Evolutionary conservation across 2,888 invertebrate genomes (phyloP).

Genomic region (Drosophila acutilabella): DNA sequence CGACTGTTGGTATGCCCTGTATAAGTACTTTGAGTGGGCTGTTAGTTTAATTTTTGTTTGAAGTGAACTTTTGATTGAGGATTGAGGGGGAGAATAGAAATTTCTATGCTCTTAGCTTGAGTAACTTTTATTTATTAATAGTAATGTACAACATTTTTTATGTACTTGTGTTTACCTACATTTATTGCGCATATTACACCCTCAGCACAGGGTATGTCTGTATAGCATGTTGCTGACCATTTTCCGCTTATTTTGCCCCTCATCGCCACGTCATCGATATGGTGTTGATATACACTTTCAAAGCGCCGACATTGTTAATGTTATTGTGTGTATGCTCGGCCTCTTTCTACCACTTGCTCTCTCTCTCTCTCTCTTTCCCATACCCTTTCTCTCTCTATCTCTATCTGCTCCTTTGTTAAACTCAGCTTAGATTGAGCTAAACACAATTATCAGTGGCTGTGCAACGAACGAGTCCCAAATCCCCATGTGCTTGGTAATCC

Average conservation of each 20-base stretch:
- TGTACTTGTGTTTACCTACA: neutral
- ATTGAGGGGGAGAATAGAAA: no score
- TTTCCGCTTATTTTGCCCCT: constrained; percentile 59
- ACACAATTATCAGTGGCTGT: constrained; percentile 59
- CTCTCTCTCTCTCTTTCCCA: neutral
- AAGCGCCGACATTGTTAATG: constrained; percentile 62
- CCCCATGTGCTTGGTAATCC: constrained; percentile 62
- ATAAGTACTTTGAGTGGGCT: neutral
- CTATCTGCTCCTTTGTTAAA: constrained; percentile 3
- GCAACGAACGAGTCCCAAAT: constrained; percentile 40
- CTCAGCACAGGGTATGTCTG: constrained; percentile 19
- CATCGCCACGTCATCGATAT: constrained; percentile 68
- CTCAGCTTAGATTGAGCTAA: constrained; percentile 32
- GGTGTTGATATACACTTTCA: constrained; percentile 65
- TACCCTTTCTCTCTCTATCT: neutral
- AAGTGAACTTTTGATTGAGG: neutral
- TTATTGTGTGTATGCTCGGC: constrained; percentile 38
- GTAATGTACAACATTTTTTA: no score
- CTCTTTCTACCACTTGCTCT: neutral
- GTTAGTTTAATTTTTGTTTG: neutral
- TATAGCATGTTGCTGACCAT: constrained; percentile 61
- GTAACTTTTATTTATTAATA: no score
- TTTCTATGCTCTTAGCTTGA: no score
- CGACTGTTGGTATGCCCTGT: neutral
- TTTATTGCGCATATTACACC: neutral